Evolutionary conservation across 2,113 vertebrate species (phyloP).

Genomic region (Alligator mississippiensis): DNA sequence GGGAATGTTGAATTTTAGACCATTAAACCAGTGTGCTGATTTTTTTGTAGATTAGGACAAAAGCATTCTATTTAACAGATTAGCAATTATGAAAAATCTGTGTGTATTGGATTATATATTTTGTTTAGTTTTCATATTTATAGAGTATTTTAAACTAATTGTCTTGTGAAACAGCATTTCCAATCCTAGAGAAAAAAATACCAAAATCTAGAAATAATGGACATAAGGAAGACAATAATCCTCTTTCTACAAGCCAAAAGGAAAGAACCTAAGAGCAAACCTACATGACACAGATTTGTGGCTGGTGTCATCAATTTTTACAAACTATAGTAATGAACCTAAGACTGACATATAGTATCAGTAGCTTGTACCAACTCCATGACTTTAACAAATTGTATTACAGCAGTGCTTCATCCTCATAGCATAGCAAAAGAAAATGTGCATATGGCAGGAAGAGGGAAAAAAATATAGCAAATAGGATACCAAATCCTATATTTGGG

Average conservation of each 20-base stretch:
- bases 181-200: too few relatives aligned
- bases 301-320: neutral
- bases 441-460: neutral
- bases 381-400: neutral
- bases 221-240: too few relatives aligned
- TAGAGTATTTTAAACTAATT: too few relatives aligned
- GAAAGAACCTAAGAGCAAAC: neutral
- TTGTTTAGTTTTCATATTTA: too few relatives aligned
- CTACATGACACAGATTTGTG: neutral
- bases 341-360: neutral
- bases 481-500: neutral
- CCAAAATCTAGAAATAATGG: too few relatives aligned
- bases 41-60: neutral
- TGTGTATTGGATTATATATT: too few relatives aligned
- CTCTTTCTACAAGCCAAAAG: too few relatives aligned
- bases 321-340: neutral
- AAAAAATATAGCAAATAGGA: neutral
- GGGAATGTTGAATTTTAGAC: neutral
- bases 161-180: too few relatives aligned
- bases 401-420: neutral
- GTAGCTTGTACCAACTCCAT: neutral
- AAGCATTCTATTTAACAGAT: neutral
- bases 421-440: neutral
- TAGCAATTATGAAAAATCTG: too few relatives aligned
- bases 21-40: neutral